phyloP scores from a whole-genome alignment of 2,888 invertebrate species.

The Syrphus vitripennis region DNA sequence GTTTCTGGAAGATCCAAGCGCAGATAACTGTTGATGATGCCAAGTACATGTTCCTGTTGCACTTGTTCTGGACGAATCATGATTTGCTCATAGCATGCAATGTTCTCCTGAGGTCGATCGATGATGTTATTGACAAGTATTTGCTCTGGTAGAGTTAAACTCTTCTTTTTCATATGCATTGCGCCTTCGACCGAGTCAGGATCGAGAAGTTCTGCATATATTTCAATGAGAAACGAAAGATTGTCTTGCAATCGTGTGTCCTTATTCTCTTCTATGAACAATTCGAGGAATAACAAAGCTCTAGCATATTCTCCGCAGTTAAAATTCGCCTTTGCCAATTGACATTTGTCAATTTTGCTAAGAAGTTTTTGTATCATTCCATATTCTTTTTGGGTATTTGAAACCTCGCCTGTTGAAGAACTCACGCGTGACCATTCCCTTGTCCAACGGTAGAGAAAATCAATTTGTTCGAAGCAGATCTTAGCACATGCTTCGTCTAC shows the following conservation, averaged over 20 bases:
- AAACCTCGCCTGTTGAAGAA: conserved; percentile 74
- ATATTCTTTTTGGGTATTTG: conserved; percentile 73
- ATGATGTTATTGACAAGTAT: conserved; percentile 92
- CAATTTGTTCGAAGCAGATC: conserved; percentile 87
- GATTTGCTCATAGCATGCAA: conserved; percentile 92
- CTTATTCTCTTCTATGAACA: conserved; percentile 85
- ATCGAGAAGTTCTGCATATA: conserved; percentile 94
- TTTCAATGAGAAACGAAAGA: conserved; percentile 86
- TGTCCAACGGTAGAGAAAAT: conserved; percentile 89
- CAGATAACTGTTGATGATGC: conserved; percentile 93
- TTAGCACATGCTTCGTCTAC: conserved; percentile 85
- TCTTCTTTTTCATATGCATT: conserved; percentile 87
- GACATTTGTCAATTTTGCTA: conserved; percentile 84
- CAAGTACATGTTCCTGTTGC: conserved; percentile 82
- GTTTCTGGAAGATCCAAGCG: conserved; percentile 93
- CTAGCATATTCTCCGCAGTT: conserved; percentile 89
- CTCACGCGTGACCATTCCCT: conserved; percentile 82
- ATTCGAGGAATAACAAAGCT: conserved; percentile 88
- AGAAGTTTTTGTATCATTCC: conserved; percentile 79
- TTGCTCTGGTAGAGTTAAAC: conserved; percentile 90
- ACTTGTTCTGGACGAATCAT: conserved; percentile 84
- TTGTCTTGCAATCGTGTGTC: conserved; percentile 83
- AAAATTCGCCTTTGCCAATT: conserved; percentile 88
- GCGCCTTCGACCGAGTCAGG: conserved; percentile 94
- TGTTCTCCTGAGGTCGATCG: conserved; percentile 91